These are phyloP conservation scores for Sicus ferrugineus DNA, from an alignment of 2,888 invertebrate genomes.

Conservation along the genomic window DNA sequence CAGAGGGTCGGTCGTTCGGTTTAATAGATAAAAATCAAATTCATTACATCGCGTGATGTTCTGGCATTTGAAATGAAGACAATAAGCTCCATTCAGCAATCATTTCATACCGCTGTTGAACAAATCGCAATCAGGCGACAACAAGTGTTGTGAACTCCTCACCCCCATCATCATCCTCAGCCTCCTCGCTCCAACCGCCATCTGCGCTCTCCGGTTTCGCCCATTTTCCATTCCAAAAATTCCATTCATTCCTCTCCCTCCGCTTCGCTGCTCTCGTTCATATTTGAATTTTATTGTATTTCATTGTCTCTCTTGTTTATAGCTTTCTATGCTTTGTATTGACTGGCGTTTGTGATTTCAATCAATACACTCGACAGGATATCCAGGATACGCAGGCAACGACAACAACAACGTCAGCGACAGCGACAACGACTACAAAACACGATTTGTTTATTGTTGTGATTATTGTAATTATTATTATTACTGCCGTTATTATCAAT, in stretches of 20 bases:
- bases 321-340: background rate
- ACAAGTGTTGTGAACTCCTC: background rate
- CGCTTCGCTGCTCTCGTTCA: background rate
- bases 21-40: slow-evolving; percentile 1
- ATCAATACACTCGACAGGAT: slow-evolving; percentile 15
- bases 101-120: background rate
- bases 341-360: slow-evolving; percentile 31
- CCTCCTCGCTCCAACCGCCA: background rate
- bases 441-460: slow-evolving; percentile 15
- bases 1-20: too few species aligned
- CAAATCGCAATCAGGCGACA: background rate
- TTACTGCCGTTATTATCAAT: slow-evolving; percentile 3
- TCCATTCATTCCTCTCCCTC: background rate
- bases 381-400: background rate
- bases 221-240: background rate
- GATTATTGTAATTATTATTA: background rate
- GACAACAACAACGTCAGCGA: slow-evolving; percentile 3
- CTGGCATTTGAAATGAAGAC: background rate
- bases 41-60: slow-evolving; percentile 9
- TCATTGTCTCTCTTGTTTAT: background rate
- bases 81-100: background rate
- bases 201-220: too few species aligned
- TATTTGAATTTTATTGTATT: background rate
- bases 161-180: background rate
- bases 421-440: slow-evolving; percentile 24